Evolutionary conservation across 2,888 invertebrate genomes (phyloP).

Genomic region (Dicyrtoma fusca): DNA sequence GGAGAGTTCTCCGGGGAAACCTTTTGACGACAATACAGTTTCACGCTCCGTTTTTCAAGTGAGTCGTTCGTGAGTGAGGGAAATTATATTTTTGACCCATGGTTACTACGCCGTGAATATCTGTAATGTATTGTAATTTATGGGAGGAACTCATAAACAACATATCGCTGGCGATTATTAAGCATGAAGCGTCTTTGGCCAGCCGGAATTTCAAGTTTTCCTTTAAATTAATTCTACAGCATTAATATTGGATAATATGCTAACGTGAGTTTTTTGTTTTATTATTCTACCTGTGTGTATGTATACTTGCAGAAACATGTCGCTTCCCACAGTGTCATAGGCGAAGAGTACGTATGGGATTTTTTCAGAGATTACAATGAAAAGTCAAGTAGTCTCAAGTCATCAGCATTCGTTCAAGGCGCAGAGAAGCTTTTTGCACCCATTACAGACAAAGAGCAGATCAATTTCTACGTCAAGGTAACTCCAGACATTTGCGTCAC

Average conservation of each 20-base stretch:
- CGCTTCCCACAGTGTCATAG: constrained; percentile 75
- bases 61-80: not conserved
- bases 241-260: not conserved
- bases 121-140: no score
- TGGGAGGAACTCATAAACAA: no score
- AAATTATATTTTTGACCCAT: constrained; percentile 18
- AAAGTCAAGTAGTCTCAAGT: constrained; percentile 62
- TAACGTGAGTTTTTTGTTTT: not conserved
- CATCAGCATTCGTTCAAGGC: constrained; percentile 71
- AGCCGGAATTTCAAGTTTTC: no score
- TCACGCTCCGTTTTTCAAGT: constrained; percentile 12
- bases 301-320: constrained; percentile 68
- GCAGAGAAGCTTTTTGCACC: constrained; percentile 69
- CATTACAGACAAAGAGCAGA: constrained; percentile 59
- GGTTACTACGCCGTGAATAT: no score
- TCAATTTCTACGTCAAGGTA: constrained; percentile 60
- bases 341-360: constrained; percentile 61
- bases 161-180: no score
- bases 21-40: not conserved
- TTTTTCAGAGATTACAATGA: constrained; percentile 36
- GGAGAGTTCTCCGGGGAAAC: not conserved
- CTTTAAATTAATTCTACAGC: no score
- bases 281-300: not conserved
- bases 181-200: no score
- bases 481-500: constrained; percentile 29